Conservation (phyloP, 2,797 vertebrate species). For the Lithobates sylvaticus region DNA sequence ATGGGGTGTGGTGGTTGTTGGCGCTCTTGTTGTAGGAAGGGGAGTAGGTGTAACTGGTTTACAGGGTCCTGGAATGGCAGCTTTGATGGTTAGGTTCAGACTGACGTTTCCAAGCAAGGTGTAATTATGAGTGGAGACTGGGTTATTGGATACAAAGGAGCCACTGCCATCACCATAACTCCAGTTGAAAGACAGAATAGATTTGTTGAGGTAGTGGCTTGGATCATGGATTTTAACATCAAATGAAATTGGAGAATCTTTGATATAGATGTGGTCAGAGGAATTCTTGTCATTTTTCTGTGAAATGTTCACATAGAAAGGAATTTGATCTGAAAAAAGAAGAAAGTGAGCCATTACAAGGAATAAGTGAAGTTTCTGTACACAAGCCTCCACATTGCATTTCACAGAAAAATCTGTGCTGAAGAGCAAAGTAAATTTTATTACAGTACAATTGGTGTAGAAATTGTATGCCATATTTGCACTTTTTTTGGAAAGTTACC, state of each 20-base stretch:
- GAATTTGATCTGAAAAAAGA: conserved; percentile 85
- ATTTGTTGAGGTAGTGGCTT: conserved; percentile 87
- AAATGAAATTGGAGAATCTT: conserved; percentile 84
- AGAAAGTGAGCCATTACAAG: too few relatives aligned
- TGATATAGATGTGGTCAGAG: conserved; percentile 84
- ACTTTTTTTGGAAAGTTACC: too few relatives aligned
- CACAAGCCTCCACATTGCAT: too few relatives aligned
- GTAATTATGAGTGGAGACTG: conserved; percentile 85
- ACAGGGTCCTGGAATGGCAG: conserved; percentile 83
- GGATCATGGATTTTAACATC: conserved; percentile 88
- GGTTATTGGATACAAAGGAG: conserved; percentile 73
- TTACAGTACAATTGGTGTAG: too few relatives aligned
- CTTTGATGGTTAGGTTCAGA: conserved; percentile 86
- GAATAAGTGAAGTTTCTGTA: too few relatives aligned
- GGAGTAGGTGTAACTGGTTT: conserved; percentile 69
- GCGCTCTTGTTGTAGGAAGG: not conserved
- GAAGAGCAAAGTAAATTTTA: too few relatives aligned
- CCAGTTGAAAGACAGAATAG: conserved; percentile 88
- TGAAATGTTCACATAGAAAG: conserved; percentile 83
- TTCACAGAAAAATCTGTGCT: too few relatives aligned
- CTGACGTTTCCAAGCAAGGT: conserved; percentile 80
- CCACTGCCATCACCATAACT: conserved; percentile 87
- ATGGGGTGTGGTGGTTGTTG: not conserved
- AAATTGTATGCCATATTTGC: too few relatives aligned
- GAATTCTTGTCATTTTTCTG: conserved; percentile 87